Base-by-base conservation (phyloP, 2,888 invertebrate genomes). In the Galerucella pusilla region DNA sequence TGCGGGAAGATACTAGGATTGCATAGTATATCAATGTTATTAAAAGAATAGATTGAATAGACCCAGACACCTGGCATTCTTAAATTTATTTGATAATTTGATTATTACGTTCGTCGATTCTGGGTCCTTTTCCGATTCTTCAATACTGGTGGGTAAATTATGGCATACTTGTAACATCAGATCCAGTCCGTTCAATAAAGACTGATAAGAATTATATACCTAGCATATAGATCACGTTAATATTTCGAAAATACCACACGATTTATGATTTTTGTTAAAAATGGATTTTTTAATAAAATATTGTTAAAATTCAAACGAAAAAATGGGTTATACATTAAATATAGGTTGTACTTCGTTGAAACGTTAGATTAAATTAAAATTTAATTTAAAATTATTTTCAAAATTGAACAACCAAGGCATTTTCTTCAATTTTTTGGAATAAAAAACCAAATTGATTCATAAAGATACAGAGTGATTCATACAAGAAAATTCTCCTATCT, bases 171-270 rank as follows among this genome's bases (percentile, higher is more conserved):
- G 91, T 83, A 92, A 89, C 91, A 92, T 91, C 85, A 90, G 89
- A 85, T 92, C 91, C 85, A 92, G 88, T 82, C 92, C 92, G 84
- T 91, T 92, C 86, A 92, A 89, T 81, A 92, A 88, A 77, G 91
- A 89, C 87, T 92, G 92, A 87, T 92, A 92, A 78, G 91, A 90
- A 88, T 92, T 91, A 89, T 92, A 92, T 79, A 92, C 92, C 92
- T 92, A 89, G 54, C 63, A 73, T 63, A 64, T 20, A 61, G 60
- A 69, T 60, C 46, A 60, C 16, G 57, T 46, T 64, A 54, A 74
- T 35, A 45, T 66, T 72, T 52, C n/a, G 61, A 61, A 60, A 54
- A 42, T 45, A 25, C 25, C 25, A 28, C 9, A 60, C 10, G n/a
- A 57, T 20, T 57, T 49, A 2, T 49, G 2, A 52, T 14, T 5